Percentiles rank a stretch among this genome's conserved stretches.
These are phyloP conservation scores for Chaitophorus viminalis DNA, from an alignment of 2,888 invertebrate genomes.

Conservation along the genomic window DNA sequence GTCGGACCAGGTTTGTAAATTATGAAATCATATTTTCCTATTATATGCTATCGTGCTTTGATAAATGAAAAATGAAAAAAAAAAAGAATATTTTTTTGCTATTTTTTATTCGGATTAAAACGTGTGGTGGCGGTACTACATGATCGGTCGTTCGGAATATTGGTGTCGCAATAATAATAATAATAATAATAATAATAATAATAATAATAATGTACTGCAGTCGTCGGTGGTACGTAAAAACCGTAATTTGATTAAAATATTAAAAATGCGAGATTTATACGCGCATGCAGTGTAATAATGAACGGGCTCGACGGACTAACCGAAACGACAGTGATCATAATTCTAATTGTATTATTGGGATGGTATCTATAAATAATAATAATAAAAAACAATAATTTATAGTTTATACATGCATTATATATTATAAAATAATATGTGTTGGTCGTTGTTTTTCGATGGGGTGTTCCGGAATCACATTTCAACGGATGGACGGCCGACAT, in stretches of 20 bases:
- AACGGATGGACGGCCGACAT: background rate
- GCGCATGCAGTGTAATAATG: background rate
- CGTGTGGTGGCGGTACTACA: no score
- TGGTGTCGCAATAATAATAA: no score
- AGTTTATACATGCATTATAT: background rate
- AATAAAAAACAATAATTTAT: background rate
- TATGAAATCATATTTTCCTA: no score
- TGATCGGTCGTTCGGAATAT: no score
- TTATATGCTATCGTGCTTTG: no score
- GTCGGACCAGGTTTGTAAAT: no score
- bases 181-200: no score
- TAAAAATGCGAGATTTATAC: constrained; percentile 4
- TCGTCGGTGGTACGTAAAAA: background rate
- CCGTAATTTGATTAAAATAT: constrained; percentile 20
- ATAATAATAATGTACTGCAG: background rate
- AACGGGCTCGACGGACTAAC: background rate
- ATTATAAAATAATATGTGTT: background rate
- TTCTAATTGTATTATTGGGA: constrained; percentile 2
- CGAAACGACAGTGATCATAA: constrained; percentile 18
- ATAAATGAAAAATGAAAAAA: no score
- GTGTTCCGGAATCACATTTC: background rate
- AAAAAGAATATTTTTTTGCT: no score
- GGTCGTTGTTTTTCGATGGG: background rate
- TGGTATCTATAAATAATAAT: constrained; percentile 8
- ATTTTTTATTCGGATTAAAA: no score